Evolutionary conservation across 2,888 invertebrate genomes (phyloP).

Genomic region (Nemurella pictetii): DNA sequence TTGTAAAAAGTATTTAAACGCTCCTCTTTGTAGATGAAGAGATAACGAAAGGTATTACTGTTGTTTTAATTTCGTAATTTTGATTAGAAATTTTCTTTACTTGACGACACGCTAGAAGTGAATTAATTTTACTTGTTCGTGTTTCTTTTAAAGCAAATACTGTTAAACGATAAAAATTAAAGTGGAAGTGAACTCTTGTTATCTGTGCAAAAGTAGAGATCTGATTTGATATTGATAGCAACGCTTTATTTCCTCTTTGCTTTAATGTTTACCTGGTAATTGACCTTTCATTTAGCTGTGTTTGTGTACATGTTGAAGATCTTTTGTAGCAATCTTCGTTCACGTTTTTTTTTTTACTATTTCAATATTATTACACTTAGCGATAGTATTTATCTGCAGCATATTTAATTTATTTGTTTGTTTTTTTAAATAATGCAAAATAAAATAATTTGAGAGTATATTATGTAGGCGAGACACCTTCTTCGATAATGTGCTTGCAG

Average conservation of each 20-base stretch:
- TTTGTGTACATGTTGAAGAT: slow-evolving; percentile 17
- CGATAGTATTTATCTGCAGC: slow-evolving; percentile 31
- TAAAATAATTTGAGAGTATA: slow-evolving; percentile 2
- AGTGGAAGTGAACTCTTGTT: slow-evolving; percentile 11
- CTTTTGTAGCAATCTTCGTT: slow-evolving; percentile 13
- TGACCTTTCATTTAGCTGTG: not conserved
- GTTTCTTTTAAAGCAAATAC: not conserved
- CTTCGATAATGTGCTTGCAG: not conserved
- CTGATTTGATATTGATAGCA: not conserved
- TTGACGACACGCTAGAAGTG: not conserved
- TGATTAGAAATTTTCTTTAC: slow-evolving; percentile 40
- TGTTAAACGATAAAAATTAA: slow-evolving; percentile 7
- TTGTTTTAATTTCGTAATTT: slow-evolving; percentile 56
- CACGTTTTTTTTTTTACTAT: slow-evolving; percentile 14
- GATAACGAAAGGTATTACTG: slow-evolving; percentile 56
- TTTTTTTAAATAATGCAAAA: slow-evolving; percentile 29
- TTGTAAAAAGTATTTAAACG: slow-evolving; percentile 50
- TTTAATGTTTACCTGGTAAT: slow-evolving; percentile 6
- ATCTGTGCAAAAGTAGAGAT: not conserved
- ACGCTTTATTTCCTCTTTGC: slow-evolving; percentile 20
- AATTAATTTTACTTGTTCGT: not conserved
- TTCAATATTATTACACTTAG: slow-evolving; percentile 28
- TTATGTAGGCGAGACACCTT: not conserved
- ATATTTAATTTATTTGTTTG: slow-evolving; percentile 32
- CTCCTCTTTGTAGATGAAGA: slow-evolving; percentile 49